Percentiles rank a stretch among this genome's conserved stretches.
Conservation (phyloP, 1,140 invertebrate genomes). For the Brachionus sp. region DNA sequence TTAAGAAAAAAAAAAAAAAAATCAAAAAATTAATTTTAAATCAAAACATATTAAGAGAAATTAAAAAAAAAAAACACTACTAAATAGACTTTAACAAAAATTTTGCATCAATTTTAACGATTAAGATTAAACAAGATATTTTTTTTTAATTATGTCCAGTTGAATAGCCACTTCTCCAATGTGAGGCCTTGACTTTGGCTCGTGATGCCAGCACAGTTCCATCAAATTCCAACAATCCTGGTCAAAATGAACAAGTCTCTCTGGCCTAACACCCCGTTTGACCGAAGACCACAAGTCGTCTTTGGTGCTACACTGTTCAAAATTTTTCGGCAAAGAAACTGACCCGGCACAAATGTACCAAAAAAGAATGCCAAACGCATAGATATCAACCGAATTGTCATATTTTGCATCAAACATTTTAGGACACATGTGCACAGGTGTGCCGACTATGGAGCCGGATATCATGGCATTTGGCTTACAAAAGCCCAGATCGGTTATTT, state of each 20-base stretch:
- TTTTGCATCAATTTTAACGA: not conserved
- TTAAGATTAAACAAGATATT: not conserved
- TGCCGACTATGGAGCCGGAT: slow-evolving; percentile 70
- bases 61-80: no score
- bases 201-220: slow-evolving; percentile 77
- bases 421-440: slow-evolving; percentile 86
- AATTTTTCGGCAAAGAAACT: slow-evolving; percentile 71
- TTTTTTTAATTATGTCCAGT: not conserved
- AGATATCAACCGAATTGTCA: slow-evolving; percentile 80
- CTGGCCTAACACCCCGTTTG: slow-evolving; percentile 69
- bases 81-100: no score
- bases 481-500: slow-evolving; percentile 83
- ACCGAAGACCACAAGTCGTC: slow-evolving; percentile 81
- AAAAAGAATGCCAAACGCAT: slow-evolving; percentile 84
- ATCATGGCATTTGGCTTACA: slow-evolving; percentile 87
- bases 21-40: not conserved
- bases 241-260: slow-evolving; percentile 68
- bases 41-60: no score
- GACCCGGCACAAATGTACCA: slow-evolving; percentile 80
- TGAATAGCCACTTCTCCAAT: slow-evolving; percentile 62
- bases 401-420: slow-evolving; percentile 75
- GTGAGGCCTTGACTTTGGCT: slow-evolving; percentile 71
- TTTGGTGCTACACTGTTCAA: slow-evolving; percentile 81
- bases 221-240: slow-evolving; percentile 76
- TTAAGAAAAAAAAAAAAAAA: no score